Evolutionary conservation across 2,888 invertebrate genomes (phyloP), one percentile per base, ranked within the genome.

Genomic region (Amblyteles armatorius): DNA sequence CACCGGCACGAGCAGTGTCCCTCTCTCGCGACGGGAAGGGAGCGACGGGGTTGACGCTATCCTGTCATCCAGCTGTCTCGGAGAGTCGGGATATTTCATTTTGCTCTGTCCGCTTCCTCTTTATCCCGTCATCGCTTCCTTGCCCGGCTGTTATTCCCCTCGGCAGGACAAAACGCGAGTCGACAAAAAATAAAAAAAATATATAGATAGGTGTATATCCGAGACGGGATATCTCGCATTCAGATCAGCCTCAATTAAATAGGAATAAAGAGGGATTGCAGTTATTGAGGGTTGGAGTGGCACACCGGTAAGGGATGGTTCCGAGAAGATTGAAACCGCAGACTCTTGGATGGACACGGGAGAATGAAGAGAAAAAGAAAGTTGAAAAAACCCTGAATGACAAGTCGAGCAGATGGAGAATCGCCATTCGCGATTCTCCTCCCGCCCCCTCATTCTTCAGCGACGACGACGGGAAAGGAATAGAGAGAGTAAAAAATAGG

Each of bases 31-130:
- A 22, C 36, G 60, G 44, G 19, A 40, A 16, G 67, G 26, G 67
- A 13, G 52, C 33, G 72, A 57, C 72, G 13, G 52, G 44, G 44
- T 79, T 79, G 83, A 69, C 29, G 33, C 74, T 71, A 69, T 65
- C 52, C 74, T 69, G 83, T 79, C 83, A 79, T 63, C 60, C 74
- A 71, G 79, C 71, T 83, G 79, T 83, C 83, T 71, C 71, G 19
- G 60, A 74, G 50, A 60, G 63, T 36, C 52, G 69, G 55, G 63
- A 52, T 79, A 74, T 83, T 79, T 63, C 71, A 79, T 69, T 79
- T 71, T 7, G 16, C 33, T 63, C 63, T 63, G 33, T 33, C 63
- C 63, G 63, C 33, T 63, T 63, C 33, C 63, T 16, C 63, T 63
- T 63, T 63, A 33, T 33, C 33, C 63, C 63, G 63, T 33, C 63